Base-by-base conservation (phyloP, 2,113 vertebrate species). In the Peucedramus taeniatus region DNA sequence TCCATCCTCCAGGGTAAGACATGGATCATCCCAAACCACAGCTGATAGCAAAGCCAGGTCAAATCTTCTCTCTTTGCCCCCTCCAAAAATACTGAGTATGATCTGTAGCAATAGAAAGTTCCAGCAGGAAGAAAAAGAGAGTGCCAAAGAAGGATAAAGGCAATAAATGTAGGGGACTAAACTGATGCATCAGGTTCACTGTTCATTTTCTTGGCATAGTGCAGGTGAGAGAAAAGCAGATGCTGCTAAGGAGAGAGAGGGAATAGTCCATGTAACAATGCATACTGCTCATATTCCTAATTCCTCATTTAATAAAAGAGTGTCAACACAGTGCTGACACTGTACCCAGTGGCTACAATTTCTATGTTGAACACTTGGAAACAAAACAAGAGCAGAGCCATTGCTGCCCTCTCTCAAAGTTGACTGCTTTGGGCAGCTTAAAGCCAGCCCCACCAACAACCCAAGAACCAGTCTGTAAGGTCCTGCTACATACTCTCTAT, bases 121-220 rank as follows among this genome's bases (percentile, higher is more conserved):
- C 45, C 33, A 81, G 17, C 10, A 33, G 23, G 39, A 75, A 70
- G 40, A 42, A 49, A 22, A 44, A 7, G 4, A 61, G 11, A 64
- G 3, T 24, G 14, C 7, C 27, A 37, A 83, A 57, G 40, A 64
- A 35, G 14, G 3, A 44, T 19, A 74, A 77, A 72, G 37, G 16
- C 23, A 40, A 31, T 35, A 57, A 69, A 56, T 0, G 0, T 0
- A 39, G 27, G 10, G 13, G 17, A 61, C 8, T 0, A 4, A 68
- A 60, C 12, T 65, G 39, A 85, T 24, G 10, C 37, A 57, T 40
- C 16, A 53, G 6, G 8, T 35, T 65, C n/a, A 18, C 14, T 42
- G 11, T 39, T 77, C 44, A n/a, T 53, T 20, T 59, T 81, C 7
- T 7, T 82, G 40, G 4, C 40, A 39, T 7, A 6, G 18, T 30